Evolutionary conservation across 2,797 vertebrate species (phyloP).

Genomic region (Simalia tracyae): DNA sequence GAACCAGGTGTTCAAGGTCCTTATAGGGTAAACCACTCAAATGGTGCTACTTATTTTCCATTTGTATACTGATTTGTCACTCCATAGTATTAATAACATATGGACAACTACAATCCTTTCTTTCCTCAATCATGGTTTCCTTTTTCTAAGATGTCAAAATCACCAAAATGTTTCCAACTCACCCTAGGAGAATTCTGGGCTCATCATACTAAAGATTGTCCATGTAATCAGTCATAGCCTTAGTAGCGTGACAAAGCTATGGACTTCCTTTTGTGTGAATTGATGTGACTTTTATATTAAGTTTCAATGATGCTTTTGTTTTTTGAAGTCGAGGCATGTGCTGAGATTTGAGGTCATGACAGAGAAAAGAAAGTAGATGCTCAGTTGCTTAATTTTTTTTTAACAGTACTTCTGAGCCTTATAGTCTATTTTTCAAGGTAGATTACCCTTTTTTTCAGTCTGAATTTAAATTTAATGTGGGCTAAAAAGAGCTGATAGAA

Average conservation of each 20-base stretch:
- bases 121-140: neutral
- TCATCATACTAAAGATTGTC: neutral
- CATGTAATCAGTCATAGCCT: neutral
- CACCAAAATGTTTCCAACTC: neutral
- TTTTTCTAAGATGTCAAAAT: neutral
- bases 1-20: too few relatives aligned
- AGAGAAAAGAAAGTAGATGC: neutral
- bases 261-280: neutral
- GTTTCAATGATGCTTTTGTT: neutral
- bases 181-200: neutral
- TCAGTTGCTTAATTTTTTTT: conserved; percentile 14
- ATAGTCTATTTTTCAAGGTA: conserved; percentile 27
- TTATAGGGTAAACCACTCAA: neutral
- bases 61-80: neutral
- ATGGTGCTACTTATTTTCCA: neutral
- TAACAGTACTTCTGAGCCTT: conserved; percentile 11
- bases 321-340: neutral
- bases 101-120: neutral
- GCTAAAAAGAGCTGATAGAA: conserved; percentile 23
- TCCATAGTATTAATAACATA: neutral
- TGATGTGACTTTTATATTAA: neutral
- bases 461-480: neutral
- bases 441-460: neutral
- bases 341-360: neutral
- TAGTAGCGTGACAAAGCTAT: neutral